A percentile compares a stretch with the other conserved stretches of the same genome.
Conservation (phyloP, 1,140 invertebrate genomes). For the Cyclargus thomasi region DNA sequence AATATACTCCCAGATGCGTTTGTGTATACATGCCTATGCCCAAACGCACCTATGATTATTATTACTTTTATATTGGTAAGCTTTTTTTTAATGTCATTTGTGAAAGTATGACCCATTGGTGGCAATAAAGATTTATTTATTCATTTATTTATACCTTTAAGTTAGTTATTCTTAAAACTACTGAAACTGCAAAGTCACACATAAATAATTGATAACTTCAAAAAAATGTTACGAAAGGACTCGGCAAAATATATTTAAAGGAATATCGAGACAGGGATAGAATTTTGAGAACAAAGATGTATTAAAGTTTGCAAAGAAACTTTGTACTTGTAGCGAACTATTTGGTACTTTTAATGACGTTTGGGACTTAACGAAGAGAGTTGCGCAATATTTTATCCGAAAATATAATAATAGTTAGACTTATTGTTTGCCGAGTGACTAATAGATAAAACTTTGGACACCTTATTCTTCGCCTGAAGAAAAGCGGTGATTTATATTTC, state of each 20-base stretch:
- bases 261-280: conserved; percentile 10
- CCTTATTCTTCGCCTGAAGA: neutral
- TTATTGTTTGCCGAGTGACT: conserved; percentile 20
- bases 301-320: conserved; percentile 18
- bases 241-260: conserved; percentile 4
- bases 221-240: neutral
- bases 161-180: no score
- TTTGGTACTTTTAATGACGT: conserved; percentile 29
- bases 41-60: no score
- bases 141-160: no score
- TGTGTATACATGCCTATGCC: no score
- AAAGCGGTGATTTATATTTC: neutral
- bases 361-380: conserved; percentile 35
- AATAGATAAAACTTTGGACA: conserved; percentile 15
- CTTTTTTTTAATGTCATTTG: no score
- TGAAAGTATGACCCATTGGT: no score
- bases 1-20: no score
- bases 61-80: no score
- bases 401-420: conserved; percentile 25
- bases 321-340: conserved; percentile 22
- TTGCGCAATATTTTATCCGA: conserved; percentile 34
- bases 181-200: no score
- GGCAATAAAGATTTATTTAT: no score
- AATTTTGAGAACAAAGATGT: conserved; percentile 22
- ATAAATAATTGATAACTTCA: neutral